Percentiles rank a stretch among this genome's conserved stretches.
Conservation (phyloP, 2,113 vertebrate species). For the Cryptotis parvus region DNA sequence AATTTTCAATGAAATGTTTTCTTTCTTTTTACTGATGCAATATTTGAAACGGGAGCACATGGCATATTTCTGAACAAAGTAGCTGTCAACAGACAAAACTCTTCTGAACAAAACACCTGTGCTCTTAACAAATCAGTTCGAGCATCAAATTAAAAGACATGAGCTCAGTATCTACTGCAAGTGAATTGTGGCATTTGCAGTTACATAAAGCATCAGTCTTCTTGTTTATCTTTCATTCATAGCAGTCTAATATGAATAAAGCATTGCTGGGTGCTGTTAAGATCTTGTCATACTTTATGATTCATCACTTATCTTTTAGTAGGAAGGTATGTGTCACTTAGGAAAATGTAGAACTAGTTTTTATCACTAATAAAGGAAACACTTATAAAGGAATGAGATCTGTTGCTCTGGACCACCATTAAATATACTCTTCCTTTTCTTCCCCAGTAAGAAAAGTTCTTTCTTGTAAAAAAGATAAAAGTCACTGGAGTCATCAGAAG, state of each 20-base stretch:
- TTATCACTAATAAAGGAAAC: background rate
- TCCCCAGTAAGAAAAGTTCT: background rate
- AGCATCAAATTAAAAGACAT: constrained; percentile 55
- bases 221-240: constrained; percentile 31
- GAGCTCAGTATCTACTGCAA: constrained; percentile 48
- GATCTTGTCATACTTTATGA: background rate
- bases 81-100: constrained; percentile 46
- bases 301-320: background rate
- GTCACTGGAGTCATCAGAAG: background rate
- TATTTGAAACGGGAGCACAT: constrained; percentile 72
- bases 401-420: background rate
- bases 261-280: background rate
- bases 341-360: background rate
- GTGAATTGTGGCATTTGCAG: constrained; percentile 40
- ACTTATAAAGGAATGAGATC: background rate
- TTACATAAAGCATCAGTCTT: background rate
- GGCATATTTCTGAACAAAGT: constrained; percentile 56
- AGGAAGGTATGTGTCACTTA: constrained; percentile 19
- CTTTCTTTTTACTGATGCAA: constrained; percentile 72
- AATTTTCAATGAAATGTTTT: constrained; percentile 80
- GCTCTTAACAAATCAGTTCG: constrained; percentile 28
- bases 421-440: background rate
- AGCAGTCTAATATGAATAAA: constrained; percentile 34
- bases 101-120: constrained; percentile 69
- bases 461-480: constrained; percentile 29